Percentiles rank a stretch among this genome's conserved stretches.
Evolutionary conservation across 2,888 invertebrate species (phyloP).

Genomic region (Brenthis daphne): DNA sequence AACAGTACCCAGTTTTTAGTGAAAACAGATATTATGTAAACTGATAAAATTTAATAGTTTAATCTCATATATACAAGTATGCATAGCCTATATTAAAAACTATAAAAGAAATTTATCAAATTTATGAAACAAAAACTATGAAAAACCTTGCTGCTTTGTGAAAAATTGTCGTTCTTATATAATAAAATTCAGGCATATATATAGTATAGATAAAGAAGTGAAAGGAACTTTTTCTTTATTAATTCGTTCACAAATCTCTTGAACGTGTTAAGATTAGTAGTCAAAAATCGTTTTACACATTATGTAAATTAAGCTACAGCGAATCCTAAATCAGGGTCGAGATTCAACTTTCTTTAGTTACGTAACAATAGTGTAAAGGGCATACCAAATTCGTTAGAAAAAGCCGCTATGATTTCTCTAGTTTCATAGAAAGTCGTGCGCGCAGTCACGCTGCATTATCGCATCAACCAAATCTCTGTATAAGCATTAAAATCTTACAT

Average conservation of each 20-base stretch:
- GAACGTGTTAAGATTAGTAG: conserved; percentile 15
- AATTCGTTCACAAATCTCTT: neutral
- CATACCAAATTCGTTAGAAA: conserved; percentile 45
- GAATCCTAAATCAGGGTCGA: conserved; percentile 31
- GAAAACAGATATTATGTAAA: too few relatives aligned
- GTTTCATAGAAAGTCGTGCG: conserved; percentile 76
- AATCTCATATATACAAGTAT: too few relatives aligned
- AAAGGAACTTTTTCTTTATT: conserved; percentile 1
- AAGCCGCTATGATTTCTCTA: conserved; percentile 56
- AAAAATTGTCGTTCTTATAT: too few relatives aligned
- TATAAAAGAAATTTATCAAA: too few relatives aligned
- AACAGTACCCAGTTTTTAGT: too few relatives aligned
- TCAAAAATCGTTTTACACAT: conserved; percentile 22
- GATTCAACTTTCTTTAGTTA: conserved; percentile 32
- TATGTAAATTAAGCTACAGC: conserved; percentile 33
- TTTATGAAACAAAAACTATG: too few relatives aligned
- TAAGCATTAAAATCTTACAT: conserved; percentile 78
- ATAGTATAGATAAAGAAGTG: neutral
- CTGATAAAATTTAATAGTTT: too few relatives aligned
- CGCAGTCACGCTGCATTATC: conserved; percentile 76
- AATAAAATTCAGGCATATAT: neutral
- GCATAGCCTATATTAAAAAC: too few relatives aligned
- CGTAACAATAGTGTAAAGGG: conserved; percentile 37
- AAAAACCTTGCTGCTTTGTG: too few relatives aligned
- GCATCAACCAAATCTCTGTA: conserved; percentile 74